Evolutionary conservation across 2,113 vertebrate species (phyloP), one percentile per base, ranked within the genome.

Genomic region (Orthonyx spaldingii): DNA sequence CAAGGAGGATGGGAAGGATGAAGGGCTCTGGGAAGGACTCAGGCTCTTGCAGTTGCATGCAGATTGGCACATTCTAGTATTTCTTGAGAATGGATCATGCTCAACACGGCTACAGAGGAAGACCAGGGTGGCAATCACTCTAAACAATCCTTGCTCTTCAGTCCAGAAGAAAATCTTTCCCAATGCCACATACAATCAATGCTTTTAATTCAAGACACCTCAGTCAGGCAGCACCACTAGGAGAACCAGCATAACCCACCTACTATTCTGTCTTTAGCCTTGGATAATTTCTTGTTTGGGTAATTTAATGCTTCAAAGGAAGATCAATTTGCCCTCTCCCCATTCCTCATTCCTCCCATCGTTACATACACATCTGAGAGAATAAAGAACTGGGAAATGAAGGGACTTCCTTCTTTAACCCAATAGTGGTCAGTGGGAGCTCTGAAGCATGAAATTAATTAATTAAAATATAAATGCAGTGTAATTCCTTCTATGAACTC

Each of bases 371-470:
- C 69, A 93, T 78, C 76, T 68, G 75, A 90, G 93, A 95, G 87
- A 97, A 95, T 78, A 84, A 78, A 95, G 60, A 53, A 72, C 86
- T 59, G 70, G 59, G 35, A 88, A 90, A 96, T 74, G 76, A 92
- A 94, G 83, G 76, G 39, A 84, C 72, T 95, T 93, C 84, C 93
- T 92, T 89, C 60, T 89, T 95, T 93, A 89, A 82, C 89, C 93
- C 93, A 93, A 15, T 41, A 95, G 77, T 97, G 96, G 96, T 95
- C 96, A 95, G 94, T 93, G 60, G 72, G 81, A 95, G 80, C 94
- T 96, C 91, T 96, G 96, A 91, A 93, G 95, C 96, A 97, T 97
- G 91, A 96, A 97, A 96, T 93, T 95, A 97, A 97, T 97, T 96
- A 97, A 96, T 96, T 96, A 96, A 96, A 97, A 94, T 92, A 96